A percentile compares a stretch with the other conserved stretches of the same genome.
phyloP scores from a whole-genome alignment of 1,140 invertebrate species.

The Tetragonula clypearis region DNA sequence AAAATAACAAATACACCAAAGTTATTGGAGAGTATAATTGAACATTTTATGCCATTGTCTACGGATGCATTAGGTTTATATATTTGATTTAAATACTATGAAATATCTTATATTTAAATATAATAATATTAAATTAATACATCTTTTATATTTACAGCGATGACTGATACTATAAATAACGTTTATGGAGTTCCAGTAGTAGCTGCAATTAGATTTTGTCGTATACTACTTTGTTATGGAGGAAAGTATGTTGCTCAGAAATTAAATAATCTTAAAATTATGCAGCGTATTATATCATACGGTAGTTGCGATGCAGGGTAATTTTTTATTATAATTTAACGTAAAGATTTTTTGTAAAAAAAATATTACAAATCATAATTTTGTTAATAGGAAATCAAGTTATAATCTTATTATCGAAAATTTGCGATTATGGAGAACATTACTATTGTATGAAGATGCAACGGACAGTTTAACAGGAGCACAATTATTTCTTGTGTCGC shows the following conservation, averaged over 20 bases:
- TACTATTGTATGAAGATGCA: conserved; percentile 70
- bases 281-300: conserved; percentile 74
- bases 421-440: conserved; percentile 74
- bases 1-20: conserved; percentile 83
- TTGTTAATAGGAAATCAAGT: conserved; percentile 59
- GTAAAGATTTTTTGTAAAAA: background rate
- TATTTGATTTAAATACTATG: background rate
- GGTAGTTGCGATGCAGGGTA: conserved; percentile 71
- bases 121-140: conserved; percentile 24
- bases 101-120: conserved; percentile 3
- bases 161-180: conserved; percentile 59
- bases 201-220: conserved; percentile 73
- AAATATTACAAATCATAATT: conserved; percentile 9
- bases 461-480: conserved; percentile 70
- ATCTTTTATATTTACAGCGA: conserved; percentile 39
- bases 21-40: conserved; percentile 83
- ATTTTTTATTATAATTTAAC: conserved; percentile 29
- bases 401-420: conserved; percentile 75
- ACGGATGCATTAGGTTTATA: conserved; percentile 64
- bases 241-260: conserved; percentile 69
- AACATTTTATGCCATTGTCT: conserved; percentile 84
- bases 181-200: conserved; percentile 72
- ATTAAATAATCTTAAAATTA: conserved; percentile 71
- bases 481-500: conserved; percentile 67
- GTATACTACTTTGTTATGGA: conserved; percentile 74